phyloP scores from a whole-genome alignment of 2,113 vertebrate species.

The Hydropotes inermis region DNA sequence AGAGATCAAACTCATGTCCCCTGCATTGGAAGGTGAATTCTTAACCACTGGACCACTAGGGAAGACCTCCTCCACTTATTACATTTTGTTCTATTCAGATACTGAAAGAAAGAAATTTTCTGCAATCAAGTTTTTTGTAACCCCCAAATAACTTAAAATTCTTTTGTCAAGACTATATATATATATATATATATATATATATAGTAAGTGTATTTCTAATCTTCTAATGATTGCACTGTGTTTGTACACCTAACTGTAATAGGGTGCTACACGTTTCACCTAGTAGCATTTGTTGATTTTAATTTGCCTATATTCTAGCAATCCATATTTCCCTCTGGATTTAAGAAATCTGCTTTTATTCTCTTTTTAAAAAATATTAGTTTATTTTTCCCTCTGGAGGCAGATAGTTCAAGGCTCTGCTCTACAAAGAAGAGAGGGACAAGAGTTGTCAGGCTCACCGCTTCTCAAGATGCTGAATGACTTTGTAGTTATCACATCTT shows the following conservation, averaged over 20 bases:
- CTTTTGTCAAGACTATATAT: not conserved
- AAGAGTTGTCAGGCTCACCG: not conserved
- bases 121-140: not conserved
- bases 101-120: not conserved
- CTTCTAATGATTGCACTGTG: not conserved
- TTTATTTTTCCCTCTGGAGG: not conserved
- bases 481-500: not conserved
- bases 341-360: not conserved
- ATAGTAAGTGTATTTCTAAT: not conserved
- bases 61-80: not conserved
- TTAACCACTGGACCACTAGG: not conserved
- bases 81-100: not conserved
- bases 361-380: not conserved
- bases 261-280: not conserved
- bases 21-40: not conserved
- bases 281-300: not conserved
- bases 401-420: not conserved
- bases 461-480: not conserved
- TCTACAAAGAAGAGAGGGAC: not conserved
- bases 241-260: not conserved
- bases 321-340: not conserved
- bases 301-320: not conserved
- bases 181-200: not conserved
- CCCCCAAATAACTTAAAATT: not conserved
- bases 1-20: not conserved